Conservation (phyloP, 2,888 invertebrate species). For the Scrobipalpa costella region DNA sequence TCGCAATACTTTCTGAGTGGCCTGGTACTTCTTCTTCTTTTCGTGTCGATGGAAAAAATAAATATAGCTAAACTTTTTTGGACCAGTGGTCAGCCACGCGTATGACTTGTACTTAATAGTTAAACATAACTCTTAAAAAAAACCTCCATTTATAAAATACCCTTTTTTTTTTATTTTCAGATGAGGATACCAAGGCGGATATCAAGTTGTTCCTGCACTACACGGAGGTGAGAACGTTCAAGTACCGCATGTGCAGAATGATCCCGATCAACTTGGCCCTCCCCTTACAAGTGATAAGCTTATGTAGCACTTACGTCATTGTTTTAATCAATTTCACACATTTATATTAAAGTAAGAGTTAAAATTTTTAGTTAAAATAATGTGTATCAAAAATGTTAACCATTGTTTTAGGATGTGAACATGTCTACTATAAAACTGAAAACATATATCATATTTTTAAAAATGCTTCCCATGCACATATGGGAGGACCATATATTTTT, state of each 20-base stretch:
- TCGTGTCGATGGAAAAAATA: no score
- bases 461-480: no score
- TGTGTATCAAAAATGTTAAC: neutral
- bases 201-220: conserved; percentile 60
- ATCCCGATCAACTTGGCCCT: conserved; percentile 58
- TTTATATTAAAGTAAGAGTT: conserved; percentile 43
- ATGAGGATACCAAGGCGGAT: conserved; percentile 42
- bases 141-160: no score
- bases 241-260: conserved; percentile 62
- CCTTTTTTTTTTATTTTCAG: neutral
- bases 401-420: neutral
- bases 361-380: neutral
- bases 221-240: conserved; percentile 54
- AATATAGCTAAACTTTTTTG: no score
- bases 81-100: no score
- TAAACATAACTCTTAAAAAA: no score
- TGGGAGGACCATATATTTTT: no score
- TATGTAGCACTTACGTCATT: conserved; percentile 65
- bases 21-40: no score
- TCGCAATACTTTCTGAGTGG: no score
- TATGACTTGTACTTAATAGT: no score
- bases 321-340: conserved; percentile 71
- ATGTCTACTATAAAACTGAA: no score
- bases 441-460: no score
- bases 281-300: conserved; percentile 58